Evolutionary conservation across 2,113 vertebrate species (phyloP), one percentile per base, ranked within the genome.

Genomic region (Chlorodrepanis virens): DNA sequence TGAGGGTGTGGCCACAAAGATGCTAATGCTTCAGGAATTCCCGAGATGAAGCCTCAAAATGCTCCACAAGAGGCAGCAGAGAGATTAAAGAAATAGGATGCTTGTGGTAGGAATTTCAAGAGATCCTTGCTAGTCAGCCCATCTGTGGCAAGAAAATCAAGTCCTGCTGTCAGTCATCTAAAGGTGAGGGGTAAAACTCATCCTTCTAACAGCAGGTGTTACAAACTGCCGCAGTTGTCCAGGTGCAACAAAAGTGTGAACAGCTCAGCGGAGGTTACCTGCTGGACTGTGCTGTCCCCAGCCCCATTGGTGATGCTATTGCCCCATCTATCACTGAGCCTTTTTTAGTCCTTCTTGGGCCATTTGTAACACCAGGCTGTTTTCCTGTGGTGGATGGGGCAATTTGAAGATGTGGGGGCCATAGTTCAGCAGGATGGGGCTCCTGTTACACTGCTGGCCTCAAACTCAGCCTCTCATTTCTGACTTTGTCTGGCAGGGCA

Each of bases 21-120:
- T 68, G 42, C 20, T 93, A 65, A 86, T 49, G n/a, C 82, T 83
- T 85, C 42, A 83, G 90, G 84, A 96, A 87, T 91, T 87, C 50
- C 45, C 12, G 49, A 50, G 59, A 64, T 70, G 65, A 79, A 76
- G 28, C 11, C 2, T 80, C 74, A 82, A 69, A 76, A 87, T 37
- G 24, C 23, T 61, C n/a, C 31, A 31, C 65, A 54, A 31, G 8
- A 71, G 56, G 78, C n/a, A 83, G 33, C 50, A 77, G 45, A 57
- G 74, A 57, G 33, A 69, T 19, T 39, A 20, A 85, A 91, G 89
- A 78, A 16, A 23, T 31, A 8, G 31, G n/a, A 45, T 42, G 2
- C 12, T 6, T 70, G 52, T 78, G 24, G 44, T 61, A 49, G 53
- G 27, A 87, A 31, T 75, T 82, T 69, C 2, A 12, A 57, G 45